Evolutionary conservation across 53 echinoderm and acorn worm species (phyloP).

Genomic region (Echinarachnius parma): DNA sequence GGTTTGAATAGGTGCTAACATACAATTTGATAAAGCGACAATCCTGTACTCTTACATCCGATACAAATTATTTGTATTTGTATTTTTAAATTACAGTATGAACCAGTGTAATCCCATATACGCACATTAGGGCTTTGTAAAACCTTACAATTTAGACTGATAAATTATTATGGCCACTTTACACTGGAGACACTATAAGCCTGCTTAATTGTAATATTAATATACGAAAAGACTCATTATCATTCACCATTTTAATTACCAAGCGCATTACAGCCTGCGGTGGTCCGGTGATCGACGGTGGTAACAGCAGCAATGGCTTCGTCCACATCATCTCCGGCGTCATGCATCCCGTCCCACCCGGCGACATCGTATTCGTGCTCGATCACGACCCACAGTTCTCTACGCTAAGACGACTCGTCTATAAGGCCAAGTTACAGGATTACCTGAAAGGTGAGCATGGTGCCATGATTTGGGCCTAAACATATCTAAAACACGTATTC

Average conservation of each 20-base stretch:
- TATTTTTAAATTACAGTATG: no score
- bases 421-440: conserved; percentile 20
- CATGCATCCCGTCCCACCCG: conserved; percentile 32
- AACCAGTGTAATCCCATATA: no score
- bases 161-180: background rate
- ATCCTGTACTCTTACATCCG: no score
- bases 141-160: no score
- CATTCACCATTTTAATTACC: no score
- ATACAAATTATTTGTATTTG: no score
- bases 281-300: conserved; percentile 44
- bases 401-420: conserved; percentile 15
- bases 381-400: conserved; percentile 24
- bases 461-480: background rate
- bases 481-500: no score
- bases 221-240: background rate
- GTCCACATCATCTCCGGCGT: conserved; percentile 46
- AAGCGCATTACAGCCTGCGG: conserved; percentile 40
- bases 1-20: no score
- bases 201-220: background rate
- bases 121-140: no score
- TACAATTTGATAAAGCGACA: no score
- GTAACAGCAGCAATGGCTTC: conserved; percentile 35
- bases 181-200: background rate
- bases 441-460: conserved; percentile 28
- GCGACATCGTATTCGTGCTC: conserved; percentile 32